Conservation (phyloP, 1,140 invertebrate species). For the Aradophagus sp. region DNA sequence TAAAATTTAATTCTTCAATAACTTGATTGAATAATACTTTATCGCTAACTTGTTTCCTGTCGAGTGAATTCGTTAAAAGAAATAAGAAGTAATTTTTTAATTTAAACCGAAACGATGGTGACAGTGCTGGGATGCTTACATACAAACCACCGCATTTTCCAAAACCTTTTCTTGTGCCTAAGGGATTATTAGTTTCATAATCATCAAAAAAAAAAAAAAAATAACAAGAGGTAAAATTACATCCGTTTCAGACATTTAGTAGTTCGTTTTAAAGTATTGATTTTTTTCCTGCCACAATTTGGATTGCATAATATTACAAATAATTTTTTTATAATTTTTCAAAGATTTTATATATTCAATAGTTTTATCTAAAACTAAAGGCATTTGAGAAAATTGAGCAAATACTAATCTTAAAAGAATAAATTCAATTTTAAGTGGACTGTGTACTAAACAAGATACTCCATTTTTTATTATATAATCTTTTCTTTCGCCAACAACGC, state of each 20-base stretch:
- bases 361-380: slow-evolving; percentile 12
- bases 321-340: neutral
- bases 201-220: slow-evolving; percentile 29
- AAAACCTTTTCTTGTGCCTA: slow-evolving; percentile 19
- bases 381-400: slow-evolving; percentile 33
- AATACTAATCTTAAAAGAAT: slow-evolving; percentile 21
- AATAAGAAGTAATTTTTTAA: slow-evolving; percentile 39
- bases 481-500: slow-evolving; percentile 11
- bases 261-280: slow-evolving; percentile 1
- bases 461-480: slow-evolving; percentile 11
- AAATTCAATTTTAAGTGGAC: slow-evolving; percentile 25
- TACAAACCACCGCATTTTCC: slow-evolving; percentile 24
- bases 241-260: slow-evolving; percentile 2
- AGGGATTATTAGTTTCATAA: slow-evolving; percentile 28
- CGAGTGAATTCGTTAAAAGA: slow-evolving; percentile 8
- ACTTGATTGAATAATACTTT: slow-evolving; percentile 10
- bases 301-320: slow-evolving; percentile 20
- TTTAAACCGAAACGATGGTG: slow-evolving; percentile 8
- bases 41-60: slow-evolving; percentile 16
- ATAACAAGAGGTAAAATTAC: slow-evolving; percentile 24
- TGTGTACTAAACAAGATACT: slow-evolving; percentile 7
- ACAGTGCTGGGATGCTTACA: slow-evolving; percentile 8
- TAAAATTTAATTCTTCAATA: slow-evolving; percentile 25
- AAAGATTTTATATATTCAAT: slow-evolving; percentile 4
- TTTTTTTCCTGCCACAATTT: slow-evolving; percentile 19